These are phyloP conservation scores for Zhuqinia jingwanae DNA, from an alignment of 2,888 invertebrate genomes.

Conservation along the genomic window DNA sequence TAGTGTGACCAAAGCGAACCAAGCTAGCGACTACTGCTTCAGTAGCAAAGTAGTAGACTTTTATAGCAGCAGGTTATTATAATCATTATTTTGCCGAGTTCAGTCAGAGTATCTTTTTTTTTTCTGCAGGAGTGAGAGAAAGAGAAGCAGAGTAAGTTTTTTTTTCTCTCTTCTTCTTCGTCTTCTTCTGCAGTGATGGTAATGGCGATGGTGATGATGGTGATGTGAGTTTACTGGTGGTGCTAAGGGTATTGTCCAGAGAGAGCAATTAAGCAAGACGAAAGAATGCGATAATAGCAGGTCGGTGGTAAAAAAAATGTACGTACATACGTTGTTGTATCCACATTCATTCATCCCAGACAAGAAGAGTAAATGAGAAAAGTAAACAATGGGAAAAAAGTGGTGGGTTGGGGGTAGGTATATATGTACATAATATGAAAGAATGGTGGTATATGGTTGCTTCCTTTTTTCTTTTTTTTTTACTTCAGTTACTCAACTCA, in stretches of 20 bases:
- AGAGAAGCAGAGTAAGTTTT: neutral
- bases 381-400: conserved; percentile 52
- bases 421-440: too few relatives aligned
- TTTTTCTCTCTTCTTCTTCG: conserved; percentile 16
- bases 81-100: conserved; percentile 41
- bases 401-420: conserved; percentile 28
- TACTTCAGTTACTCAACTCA: conserved; percentile 24
- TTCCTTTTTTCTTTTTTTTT: neutral
- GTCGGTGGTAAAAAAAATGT: neutral
- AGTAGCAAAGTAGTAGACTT: neutral
- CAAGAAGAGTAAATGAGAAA: conserved; percentile 48
- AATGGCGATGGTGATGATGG: neutral
- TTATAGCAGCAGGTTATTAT: conserved; percentile 37
- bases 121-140: neutral
- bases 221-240: conserved; percentile 5
- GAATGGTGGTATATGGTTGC: conserved; percentile 6
- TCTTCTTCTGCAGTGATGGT: conserved; percentile 29
- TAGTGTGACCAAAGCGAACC: conserved; percentile 26
- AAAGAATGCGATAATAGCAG: conserved; percentile 67
- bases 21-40: neutral
- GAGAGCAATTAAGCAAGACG: conserved; percentile 67
- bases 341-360: neutral
- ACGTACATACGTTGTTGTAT: conserved; percentile 74
- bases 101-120: conserved; percentile 63
- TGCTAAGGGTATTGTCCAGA: conserved; percentile 61